Percentiles rank a stretch among this genome's conserved stretches.
These are phyloP conservation scores for Trachelus troglodyta DNA, from an alignment of 2,888 invertebrate genomes.

Conservation along the genomic window DNA sequence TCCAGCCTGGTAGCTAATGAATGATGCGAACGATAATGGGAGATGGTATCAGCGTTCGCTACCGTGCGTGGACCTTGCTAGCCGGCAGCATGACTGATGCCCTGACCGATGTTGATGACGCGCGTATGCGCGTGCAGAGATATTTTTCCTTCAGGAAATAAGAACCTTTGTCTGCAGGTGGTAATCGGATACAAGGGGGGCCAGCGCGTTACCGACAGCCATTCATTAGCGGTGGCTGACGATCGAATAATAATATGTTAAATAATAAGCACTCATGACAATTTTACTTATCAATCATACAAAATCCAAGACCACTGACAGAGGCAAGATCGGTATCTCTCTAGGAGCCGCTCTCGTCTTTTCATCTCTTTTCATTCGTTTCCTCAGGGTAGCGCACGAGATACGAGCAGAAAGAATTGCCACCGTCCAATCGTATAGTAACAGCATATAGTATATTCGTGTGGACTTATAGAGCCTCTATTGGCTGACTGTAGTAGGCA, in stretches of 20 bases:
- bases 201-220: neutral
- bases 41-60: constrained; percentile 42
- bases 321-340: neutral
- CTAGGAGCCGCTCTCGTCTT: neutral
- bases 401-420: neutral
- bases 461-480: neutral
- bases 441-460: neutral
- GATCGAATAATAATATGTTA: neutral
- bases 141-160: constrained; percentile 3
- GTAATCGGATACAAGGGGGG: constrained; percentile 4
- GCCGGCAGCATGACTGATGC: constrained; percentile 15
- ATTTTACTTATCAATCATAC: neutral
- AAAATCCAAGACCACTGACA: neutral
- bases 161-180: constrained; percentile 6
- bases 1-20: constrained; percentile 44
- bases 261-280: neutral
- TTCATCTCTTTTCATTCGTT: neutral
- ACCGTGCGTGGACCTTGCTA: constrained; percentile 13
- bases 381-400: neutral
- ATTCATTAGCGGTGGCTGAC: neutral
- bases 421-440: neutral
- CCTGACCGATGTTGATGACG: constrained; percentile 21
- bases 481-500: neutral
- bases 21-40: constrained; percentile 53
- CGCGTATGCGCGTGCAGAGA: constrained; percentile 20